Base-by-base conservation (phyloP, 2,888 invertebrate species). In the Acronicta aceris region DNA sequence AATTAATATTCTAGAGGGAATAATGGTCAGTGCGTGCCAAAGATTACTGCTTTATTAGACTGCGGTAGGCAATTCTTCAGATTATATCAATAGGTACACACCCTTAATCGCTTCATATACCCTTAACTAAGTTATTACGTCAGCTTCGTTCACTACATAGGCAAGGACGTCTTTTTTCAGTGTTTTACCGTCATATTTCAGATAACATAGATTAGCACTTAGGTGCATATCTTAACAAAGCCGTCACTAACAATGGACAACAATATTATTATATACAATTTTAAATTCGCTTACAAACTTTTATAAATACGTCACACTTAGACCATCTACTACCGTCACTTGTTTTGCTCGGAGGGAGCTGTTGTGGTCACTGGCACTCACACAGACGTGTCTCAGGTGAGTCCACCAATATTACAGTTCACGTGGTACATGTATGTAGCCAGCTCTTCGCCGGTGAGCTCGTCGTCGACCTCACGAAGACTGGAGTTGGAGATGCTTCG, bases 401-500 rank as follows among this genome's bases (percentile, higher is more conserved):
- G 84, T 50, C 90, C 92, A 5, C 89, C 90, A 41, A 92, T 91
- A 49, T 89, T 87, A 76, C 89, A 88, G 78, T 97, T 97, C 50
- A 97, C 93, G 85, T 96, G 96, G 56, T 96, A 96, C 96, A 97
- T 96, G 85, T 96, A 96, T 17, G 95, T 95, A 15, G 96, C 96
- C 55, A 97, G 91, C 82, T 97, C 97, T 52, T 96, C 95, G 9
- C 96, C 96, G 10, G 95, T 96, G 74, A 96, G 95, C 73, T 97
- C 97, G 38, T 96, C 96, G 76, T 96, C 97, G 67, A 96, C 90
- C 83, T 97, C 97, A 55, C 96, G 96, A n/a, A 97, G 93, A 80
- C 97, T 97, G 59, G 97, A 97, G 89, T 97, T 97, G 84, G 97
- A 97, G 78, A 97, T 97, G 63, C 96, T 95, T 40, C 95, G 93